A percentile compares a stretch with the other conserved stretches of the same genome.
Conservation (phyloP, 2,888 invertebrate genomes). For the Chaitophorus viminalis region DNA sequence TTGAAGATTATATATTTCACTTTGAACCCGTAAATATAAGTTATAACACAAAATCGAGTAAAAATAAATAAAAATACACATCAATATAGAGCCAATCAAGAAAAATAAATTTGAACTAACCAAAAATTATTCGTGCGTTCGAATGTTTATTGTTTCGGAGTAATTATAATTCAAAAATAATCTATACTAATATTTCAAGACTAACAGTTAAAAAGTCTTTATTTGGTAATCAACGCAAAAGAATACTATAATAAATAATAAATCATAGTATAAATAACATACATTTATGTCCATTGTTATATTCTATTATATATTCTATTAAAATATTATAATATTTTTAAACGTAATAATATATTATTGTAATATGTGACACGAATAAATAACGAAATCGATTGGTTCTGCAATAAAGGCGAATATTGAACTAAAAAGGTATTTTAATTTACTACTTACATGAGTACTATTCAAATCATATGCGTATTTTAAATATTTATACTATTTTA, state of each 20-base stretch:
- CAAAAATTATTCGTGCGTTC: neutral
- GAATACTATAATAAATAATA: neutral
- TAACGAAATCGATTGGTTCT: too few species aligned
- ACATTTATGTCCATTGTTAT: neutral
- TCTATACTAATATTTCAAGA: neutral
- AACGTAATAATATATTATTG: neutral
- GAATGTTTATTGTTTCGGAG: neutral
- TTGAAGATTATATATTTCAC: too few species aligned
- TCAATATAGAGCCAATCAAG: neutral
- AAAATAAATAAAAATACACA: neutral
- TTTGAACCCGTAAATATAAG: too few species aligned
- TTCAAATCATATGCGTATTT: too few species aligned
- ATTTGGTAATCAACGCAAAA: neutral
- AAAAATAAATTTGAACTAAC: neutral
- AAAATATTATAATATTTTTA: neutral
- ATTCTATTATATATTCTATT: too few species aligned
- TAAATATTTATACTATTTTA: too few species aligned
- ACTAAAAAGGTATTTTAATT: too few species aligned
- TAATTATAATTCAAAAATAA: constrained; percentile 12
- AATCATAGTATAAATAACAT: too few species aligned
- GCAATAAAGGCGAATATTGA: too few species aligned
- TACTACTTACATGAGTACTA: too few species aligned
- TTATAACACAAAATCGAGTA: neutral
- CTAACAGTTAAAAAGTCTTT: constrained; percentile 12
- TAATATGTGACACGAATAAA: neutral